Percentiles rank a stretch among this genome's conserved stretches.
Evolutionary conservation across 2,797 vertebrate species (phyloP).

Genomic region (Fistularia commersonii): DNA sequence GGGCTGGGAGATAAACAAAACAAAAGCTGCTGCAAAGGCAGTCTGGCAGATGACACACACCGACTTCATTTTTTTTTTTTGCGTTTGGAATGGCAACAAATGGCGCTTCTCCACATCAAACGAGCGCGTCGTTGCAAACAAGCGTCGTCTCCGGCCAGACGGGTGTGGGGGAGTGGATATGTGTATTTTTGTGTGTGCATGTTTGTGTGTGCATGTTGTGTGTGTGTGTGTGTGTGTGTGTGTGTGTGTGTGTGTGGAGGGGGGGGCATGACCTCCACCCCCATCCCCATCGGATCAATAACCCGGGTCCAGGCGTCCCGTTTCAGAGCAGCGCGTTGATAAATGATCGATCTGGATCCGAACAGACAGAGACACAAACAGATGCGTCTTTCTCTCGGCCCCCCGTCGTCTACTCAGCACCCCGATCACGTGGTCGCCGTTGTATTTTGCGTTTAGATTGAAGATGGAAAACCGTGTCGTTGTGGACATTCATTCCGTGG

Average conservation of each 20-base stretch:
- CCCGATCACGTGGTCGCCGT: slow-evolving; percentile 25
- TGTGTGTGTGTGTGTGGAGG: slow-evolving; percentile 13
- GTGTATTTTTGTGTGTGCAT: no score
- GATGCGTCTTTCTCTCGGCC: slow-evolving; percentile 57
- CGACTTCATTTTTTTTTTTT: no score
- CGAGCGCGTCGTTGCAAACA: slow-evolving; percentile 53
- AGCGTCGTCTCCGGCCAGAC: slow-evolving; percentile 56
- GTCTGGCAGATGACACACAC: background rate
- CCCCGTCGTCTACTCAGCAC: slow-evolving; percentile 27
- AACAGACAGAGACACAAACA: slow-evolving; percentile 60
- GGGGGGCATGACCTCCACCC: slow-evolving; percentile 56
- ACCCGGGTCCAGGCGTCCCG: slow-evolving; percentile 69
- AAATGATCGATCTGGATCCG: slow-evolving; percentile 72
- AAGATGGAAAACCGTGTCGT: background rate
- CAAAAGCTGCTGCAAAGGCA: slow-evolving; percentile 5
- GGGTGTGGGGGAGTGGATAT: background rate
- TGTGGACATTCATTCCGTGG: no score
- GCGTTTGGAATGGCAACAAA: no score
- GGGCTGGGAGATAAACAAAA: slow-evolving; percentile 45
- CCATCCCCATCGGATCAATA: slow-evolving; percentile 54
- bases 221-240: no score
- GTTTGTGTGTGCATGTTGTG: background rate
- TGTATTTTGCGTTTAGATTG: background rate
- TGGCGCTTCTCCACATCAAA: slow-evolving; percentile 36
- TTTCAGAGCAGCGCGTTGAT: slow-evolving; percentile 68